Conservation (phyloP, 1,140 invertebrate species). For the Drosophila leontia region DNA sequence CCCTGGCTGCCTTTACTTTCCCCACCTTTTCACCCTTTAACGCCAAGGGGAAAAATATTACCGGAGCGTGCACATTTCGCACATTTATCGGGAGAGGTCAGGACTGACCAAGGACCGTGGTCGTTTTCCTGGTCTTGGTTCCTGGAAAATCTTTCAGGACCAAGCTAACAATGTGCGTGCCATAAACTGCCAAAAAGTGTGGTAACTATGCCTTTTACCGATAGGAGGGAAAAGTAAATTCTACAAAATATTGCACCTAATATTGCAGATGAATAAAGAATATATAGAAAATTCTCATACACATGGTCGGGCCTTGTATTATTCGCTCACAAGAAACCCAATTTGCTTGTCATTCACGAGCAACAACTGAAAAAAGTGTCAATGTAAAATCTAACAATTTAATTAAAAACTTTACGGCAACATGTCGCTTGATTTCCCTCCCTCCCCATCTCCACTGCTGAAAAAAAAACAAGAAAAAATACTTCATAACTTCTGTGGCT, state of each 20-base stretch:
- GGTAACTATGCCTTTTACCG: slow-evolving; percentile 1
- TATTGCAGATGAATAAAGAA: not conserved
- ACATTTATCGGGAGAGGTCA: slow-evolving; percentile 52
- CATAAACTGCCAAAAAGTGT: slow-evolving; percentile 14
- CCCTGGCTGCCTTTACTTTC: not conserved
- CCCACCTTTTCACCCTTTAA: slow-evolving; percentile 1
- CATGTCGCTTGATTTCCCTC: slow-evolving; percentile 52
- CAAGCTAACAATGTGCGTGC: slow-evolving; percentile 28
- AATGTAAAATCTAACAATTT: slow-evolving; percentile 79
- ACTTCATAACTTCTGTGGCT: slow-evolving; percentile 77
- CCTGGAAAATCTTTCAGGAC: slow-evolving; percentile 14
- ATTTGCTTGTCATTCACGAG: slow-evolving; percentile 47
- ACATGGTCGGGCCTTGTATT: slow-evolving; percentile 2
- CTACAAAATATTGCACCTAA: slow-evolving; percentile 9
- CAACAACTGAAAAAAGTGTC: slow-evolving; percentile 46
- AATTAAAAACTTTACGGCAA: slow-evolving; percentile 83
- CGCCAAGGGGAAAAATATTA: slow-evolving; percentile 45
- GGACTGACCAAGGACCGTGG: slow-evolving; percentile 30
- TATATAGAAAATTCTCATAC: not conserved
- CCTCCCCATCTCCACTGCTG: not conserved
- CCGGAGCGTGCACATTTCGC: slow-evolving; percentile 49
- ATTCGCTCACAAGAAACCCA: slow-evolving; percentile 32
- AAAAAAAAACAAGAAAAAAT: slow-evolving; percentile 56
- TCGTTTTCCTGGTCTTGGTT: not conserved
- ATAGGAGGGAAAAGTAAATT: not conserved